Base-by-base conservation (phyloP, 2,888 invertebrate genomes). In the Drosophila recens region DNA sequence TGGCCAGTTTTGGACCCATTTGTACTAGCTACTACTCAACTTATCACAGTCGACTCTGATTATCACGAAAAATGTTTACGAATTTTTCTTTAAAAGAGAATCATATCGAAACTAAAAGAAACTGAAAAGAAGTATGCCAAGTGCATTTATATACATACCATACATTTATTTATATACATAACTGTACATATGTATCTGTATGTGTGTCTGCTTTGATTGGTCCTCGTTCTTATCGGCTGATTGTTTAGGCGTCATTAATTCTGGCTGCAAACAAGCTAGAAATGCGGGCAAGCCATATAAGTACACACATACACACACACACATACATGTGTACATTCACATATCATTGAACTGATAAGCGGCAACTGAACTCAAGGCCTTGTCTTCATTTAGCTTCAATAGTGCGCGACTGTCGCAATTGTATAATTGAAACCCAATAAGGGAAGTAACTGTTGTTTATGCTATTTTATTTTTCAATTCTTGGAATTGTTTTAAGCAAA, bases 321-420 rank as follows among this genome's bases (percentile, higher is more conserved):
- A 48, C n/a, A 36, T 1, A 57, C 17, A 27, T 13, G n/a, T 17
- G n/a, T 20, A 3, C 20, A 27, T 40, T 34, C 30, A 27, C 43
- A 76, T 80, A 83, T 83, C 72, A 86, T 80, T 88, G 68, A 74
- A 83, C 84, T 88, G 83, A 83, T 83, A 83, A 83, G 89, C 68
- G 36, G 27, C 42, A 64, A 83, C 54, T 75, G 77, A 81, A 75
- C 87, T 54, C 79, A 83, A 84, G 87, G 89, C 79, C 72, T 61
- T 59, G 40, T 52, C 43, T 63, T 38, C 52, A 51, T 58, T 61
- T 27, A 17, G 46, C 46, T 33, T 20, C 63, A 63, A 56, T 62
- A 4, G 53, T 54, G 42, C 23, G 33, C 59, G 49, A 38, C 42
- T 75, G 62, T 79, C 62, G 70, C 63, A 79, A 75, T 78, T 59